Percentiles rank a stretch among this genome's conserved stretches.
Evolutionary conservation across 2,113 vertebrate species (phyloP).

Genomic region (Heteronetta atricapilla): DNA sequence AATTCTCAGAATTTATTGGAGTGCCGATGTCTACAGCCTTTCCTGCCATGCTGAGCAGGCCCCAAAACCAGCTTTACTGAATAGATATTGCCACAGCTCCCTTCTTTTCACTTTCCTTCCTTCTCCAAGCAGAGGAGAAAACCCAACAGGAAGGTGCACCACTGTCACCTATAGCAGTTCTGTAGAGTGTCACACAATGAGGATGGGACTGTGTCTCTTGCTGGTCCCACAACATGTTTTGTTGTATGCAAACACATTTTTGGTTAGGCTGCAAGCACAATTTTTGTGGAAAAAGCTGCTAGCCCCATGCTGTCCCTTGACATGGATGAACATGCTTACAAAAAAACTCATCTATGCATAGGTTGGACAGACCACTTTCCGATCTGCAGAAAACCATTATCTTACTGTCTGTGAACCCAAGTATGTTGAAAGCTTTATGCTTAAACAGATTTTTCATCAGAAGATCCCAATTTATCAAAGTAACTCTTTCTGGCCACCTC

Average conservation of each 20-base stretch:
- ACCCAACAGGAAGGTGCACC: background rate
- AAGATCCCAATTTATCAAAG: background rate
- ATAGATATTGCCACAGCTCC: background rate
- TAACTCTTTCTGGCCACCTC: background rate
- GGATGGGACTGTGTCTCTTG: background rate
- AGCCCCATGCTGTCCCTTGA: background rate
- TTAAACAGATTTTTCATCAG: background rate
- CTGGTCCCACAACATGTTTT: background rate
- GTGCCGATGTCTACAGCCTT: background rate
- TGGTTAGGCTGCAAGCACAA: background rate
- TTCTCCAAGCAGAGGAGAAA: background rate
- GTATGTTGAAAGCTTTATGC: background rate
- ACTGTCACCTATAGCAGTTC: background rate
- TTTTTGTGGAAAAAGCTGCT: background rate
- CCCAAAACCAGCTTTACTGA: background rate
- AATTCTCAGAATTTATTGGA: background rate
- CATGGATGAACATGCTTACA: background rate
- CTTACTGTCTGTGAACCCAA: background rate
- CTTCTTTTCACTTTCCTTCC: background rate
- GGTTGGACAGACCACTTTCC: background rate
- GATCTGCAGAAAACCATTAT: background rate
- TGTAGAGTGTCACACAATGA: background rate
- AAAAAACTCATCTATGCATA: background rate
- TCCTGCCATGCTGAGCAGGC: background rate
- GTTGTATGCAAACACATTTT: background rate